Evolutionary conservation across 30 jellyfish, hydroid and myxozoan species (phyloP).

Genomic region (Chironex yamaguchii): DNA sequence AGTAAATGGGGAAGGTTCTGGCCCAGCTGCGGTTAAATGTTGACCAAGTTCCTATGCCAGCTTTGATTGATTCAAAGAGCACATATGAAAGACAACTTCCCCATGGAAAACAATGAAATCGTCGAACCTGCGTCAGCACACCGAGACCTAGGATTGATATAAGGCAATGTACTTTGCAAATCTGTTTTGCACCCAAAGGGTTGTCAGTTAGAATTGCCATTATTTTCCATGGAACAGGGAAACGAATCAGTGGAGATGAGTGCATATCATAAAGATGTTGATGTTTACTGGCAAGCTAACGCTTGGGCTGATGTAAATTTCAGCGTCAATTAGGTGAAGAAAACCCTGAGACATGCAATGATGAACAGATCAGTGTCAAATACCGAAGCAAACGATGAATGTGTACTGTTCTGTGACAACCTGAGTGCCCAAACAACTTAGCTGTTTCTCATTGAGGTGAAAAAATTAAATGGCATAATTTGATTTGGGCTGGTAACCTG

Average conservation of each 20-base stretch:
- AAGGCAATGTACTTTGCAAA: constrained; percentile 65
- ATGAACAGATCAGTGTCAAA: constrained; percentile 1
- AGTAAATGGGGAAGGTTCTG: constrained; percentile 66
- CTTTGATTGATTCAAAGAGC: constrained; percentile 56
- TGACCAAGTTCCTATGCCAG: constrained; percentile 70
- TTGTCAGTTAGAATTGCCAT: constrained; percentile 14
- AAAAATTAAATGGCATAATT: constrained; percentile 21
- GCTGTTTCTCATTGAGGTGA: constrained; percentile 30
- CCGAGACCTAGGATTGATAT: too few species aligned
- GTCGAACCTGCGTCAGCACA: constrained; percentile 57
- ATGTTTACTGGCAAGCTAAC: constrained; percentile 61
- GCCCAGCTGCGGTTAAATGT: constrained; percentile 43
- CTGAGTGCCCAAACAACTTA: constrained; percentile 31
- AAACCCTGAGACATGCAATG: constrained; percentile 21
- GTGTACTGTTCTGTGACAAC: constrained; percentile 39
- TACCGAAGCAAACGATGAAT: neutral
- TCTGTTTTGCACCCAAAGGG: constrained; percentile 51
- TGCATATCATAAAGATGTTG: constrained; percentile 62
- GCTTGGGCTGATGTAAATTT: constrained; percentile 70
- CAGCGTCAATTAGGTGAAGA: constrained; percentile 41
- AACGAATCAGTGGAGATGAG: constrained; percentile 27
- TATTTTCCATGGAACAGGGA: constrained; percentile 60
- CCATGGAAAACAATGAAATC: constrained; percentile 27
- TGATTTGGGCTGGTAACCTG: constrained; percentile 54
- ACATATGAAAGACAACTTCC: constrained; percentile 31